phyloP scores from a whole-genome alignment of 2,888 invertebrate genomes.

The Chymomyza caudatula region DNA sequence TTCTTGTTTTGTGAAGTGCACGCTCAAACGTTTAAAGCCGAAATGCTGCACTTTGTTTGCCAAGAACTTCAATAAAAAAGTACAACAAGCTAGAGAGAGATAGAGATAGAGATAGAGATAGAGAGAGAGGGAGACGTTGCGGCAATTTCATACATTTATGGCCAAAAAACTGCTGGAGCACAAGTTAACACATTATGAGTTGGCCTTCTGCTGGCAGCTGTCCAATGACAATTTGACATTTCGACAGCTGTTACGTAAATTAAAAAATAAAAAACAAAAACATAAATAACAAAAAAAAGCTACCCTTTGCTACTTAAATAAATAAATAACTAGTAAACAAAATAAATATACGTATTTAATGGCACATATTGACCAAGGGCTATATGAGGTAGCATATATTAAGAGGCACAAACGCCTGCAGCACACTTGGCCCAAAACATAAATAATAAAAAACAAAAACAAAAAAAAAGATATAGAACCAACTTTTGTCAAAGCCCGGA shows the following conservation, averaged over 20 bases:
- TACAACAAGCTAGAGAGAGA: slow-evolving; percentile 39
- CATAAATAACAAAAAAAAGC: slow-evolving; percentile 53
- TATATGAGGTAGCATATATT: neutral
- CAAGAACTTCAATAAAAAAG: slow-evolving; percentile 47
- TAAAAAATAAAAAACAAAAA: slow-evolving; percentile 26
- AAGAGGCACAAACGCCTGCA: neutral
- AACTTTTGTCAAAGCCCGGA: slow-evolving; percentile 60
- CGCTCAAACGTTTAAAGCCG: neutral
- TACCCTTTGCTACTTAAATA: slow-evolving; percentile 14
- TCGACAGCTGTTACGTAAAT: slow-evolving; percentile 18
- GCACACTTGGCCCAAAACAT: neutral
- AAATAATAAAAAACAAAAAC: neutral
- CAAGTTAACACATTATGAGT: slow-evolving; percentile 65
- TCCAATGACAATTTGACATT: slow-evolving; percentile 68
- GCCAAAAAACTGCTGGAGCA: slow-evolving; percentile 40
- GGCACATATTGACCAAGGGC: neutral
- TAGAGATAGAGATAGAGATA: slow-evolving; percentile 14
- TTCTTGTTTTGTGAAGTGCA: slow-evolving; percentile 48
- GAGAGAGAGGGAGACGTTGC: too few species aligned
- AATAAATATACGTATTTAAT: neutral
- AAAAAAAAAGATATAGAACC: slow-evolving; percentile 18
- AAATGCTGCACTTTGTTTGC: slow-evolving; percentile 51
- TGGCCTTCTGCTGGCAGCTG: neutral
- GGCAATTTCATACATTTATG: too few species aligned
- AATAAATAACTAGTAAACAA: slow-evolving; percentile 23